Evolutionary conservation across 1,140 invertebrate species (phyloP).

Genomic region (Drosophila micromelanica): DNA sequence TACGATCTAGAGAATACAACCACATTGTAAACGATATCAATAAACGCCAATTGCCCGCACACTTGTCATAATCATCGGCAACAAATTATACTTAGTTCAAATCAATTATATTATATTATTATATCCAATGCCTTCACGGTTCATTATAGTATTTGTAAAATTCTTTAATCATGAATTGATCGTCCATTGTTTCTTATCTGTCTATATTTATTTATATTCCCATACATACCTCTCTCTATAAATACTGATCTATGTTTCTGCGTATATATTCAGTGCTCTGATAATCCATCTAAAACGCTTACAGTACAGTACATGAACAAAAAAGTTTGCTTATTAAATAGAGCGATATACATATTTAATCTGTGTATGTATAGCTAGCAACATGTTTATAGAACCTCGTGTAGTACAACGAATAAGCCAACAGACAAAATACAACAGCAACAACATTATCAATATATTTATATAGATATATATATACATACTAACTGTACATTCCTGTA

Average conservation of each 20-base stretch:
- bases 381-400: conserved; percentile 68
- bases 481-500: conserved; percentile 18
- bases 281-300: conserved; percentile 59
- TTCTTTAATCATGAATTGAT: conserved; percentile 3
- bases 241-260: conserved; percentile 29
- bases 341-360: conserved; percentile 38
- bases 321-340: conserved; percentile 41
- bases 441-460: conserved; percentile 21
- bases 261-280: conserved; percentile 25
- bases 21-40: conserved; percentile 1
- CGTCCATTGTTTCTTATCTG: conserved; percentile 32
- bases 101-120: too few species aligned
- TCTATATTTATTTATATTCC: conserved; percentile 42
- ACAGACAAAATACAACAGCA: conserved; percentile 24
- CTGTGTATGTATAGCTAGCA: conserved; percentile 78
- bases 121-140: conserved; percentile 3
- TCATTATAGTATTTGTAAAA: conserved; percentile 14
- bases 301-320: conserved; percentile 72
- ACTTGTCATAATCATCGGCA: conserved; percentile 1
- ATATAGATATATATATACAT: neutral
- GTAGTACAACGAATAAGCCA: conserved; percentile 58
- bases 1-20: conserved; percentile 10
- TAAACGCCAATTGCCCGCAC: conserved; percentile 11
- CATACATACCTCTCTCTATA: conserved; percentile 21
- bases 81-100: neutral